Conservation (phyloP, 2,797 vertebrate species). For the Anguilla marmorata region DNA sequence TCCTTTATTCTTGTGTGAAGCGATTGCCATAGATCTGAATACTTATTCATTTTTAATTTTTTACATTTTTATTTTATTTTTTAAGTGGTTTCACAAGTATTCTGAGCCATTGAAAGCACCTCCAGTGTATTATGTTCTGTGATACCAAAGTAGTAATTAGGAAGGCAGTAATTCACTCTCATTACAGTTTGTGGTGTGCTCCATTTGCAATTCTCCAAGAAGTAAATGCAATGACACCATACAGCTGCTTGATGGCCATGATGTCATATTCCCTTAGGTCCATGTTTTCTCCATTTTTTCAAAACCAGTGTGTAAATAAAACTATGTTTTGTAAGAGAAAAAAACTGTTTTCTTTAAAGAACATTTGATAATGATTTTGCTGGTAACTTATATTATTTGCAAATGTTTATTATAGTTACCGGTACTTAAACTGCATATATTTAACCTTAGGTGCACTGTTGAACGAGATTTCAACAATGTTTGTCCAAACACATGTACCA, state of each 20-base stretch:
- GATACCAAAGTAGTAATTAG: not conserved
- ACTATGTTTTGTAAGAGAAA: not conserved
- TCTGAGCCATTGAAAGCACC: not conserved
- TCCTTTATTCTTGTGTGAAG: not conserved
- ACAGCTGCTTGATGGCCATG: not conserved
- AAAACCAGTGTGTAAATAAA: not conserved
- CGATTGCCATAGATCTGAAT: not conserved
- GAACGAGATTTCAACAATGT: not conserved
- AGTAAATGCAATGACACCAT: not conserved
- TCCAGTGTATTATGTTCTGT: not conserved
- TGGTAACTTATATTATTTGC: not conserved
- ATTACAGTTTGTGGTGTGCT: constrained; percentile 3
- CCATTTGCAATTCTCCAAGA: not conserved
- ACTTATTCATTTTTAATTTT: not conserved
- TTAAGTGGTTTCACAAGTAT: not conserved
- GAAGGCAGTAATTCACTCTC: not conserved
- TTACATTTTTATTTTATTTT: not conserved
- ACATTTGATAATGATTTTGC: too few species aligned
- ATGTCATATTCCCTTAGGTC: not conserved
- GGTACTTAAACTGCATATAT: not conserved
- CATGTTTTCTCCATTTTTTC: not conserved
- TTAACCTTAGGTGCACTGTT: not conserved
- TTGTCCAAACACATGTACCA: not conserved
- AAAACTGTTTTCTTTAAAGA: not conserved
- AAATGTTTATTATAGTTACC: not conserved